Evolutionary conservation across 2,113 vertebrate species (phyloP).

Genomic region (Erpornis zantholeuca): DNA sequence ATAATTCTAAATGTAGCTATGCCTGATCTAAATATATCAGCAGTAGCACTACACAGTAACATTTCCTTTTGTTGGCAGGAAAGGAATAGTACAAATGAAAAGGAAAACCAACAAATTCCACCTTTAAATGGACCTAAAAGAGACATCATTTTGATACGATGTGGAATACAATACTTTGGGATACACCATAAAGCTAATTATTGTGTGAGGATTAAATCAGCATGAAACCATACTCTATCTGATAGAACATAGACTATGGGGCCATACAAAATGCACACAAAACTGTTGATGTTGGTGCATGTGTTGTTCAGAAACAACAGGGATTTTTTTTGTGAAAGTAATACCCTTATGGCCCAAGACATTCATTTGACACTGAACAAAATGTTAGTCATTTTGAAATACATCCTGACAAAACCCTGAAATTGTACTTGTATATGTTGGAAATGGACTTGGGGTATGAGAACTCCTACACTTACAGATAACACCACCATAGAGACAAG

Average conservation of each 20-base stretch:
- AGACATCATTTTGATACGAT: neutral
- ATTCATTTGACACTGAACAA: neutral
- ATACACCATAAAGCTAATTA: neutral
- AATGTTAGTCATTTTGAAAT: neutral
- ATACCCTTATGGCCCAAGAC: neutral
- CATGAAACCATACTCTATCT: neutral
- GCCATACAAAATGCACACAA: neutral
- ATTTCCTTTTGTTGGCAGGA: neutral
- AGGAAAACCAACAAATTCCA: neutral
- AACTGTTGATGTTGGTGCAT: neutral
- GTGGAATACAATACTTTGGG: neutral
- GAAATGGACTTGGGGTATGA: neutral
- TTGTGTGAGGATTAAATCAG: neutral
- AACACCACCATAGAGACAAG: neutral
- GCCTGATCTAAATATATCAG: neutral
- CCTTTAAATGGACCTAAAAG: neutral
- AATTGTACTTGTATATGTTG: neutral
- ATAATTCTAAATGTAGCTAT: neutral
- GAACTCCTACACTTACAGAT: neutral
- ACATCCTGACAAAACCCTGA: neutral
- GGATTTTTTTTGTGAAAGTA: neutral
- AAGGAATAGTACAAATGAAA: neutral
- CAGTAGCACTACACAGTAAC: neutral
- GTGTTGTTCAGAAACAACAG: neutral
- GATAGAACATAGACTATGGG: neutral